Percentiles rank a stretch among this genome's conserved stretches.
Conservation (phyloP, 2,797 vertebrate species). For the Cercopithecus petaurista region DNA sequence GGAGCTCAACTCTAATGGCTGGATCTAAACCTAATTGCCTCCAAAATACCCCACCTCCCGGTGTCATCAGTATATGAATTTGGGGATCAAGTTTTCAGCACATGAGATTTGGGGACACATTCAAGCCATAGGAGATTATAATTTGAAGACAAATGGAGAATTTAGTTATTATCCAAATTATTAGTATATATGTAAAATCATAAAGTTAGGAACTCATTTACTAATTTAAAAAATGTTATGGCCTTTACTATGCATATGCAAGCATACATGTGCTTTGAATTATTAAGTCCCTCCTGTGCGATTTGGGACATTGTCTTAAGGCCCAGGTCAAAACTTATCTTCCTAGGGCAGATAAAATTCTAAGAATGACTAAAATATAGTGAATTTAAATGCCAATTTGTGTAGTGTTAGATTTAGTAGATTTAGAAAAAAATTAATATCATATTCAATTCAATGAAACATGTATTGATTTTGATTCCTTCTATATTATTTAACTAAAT, state of each 20-base stretch:
- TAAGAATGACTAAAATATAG: not conserved
- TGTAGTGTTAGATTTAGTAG: not conserved
- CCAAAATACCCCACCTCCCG: not conserved
- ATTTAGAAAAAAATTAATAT: not conserved
- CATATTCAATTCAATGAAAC: constrained; percentile 1
- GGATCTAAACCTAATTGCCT: not conserved
- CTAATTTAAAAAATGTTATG: not conserved
- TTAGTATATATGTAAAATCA: not conserved
- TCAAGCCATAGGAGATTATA: not conserved
- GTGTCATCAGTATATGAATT: not conserved
- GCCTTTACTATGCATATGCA: not conserved
- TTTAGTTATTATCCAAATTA: not conserved
- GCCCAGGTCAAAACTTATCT: not conserved
- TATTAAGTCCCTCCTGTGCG: not conserved
- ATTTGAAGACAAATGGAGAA: not conserved
- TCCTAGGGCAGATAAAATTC: not conserved
- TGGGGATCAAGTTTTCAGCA: not conserved
- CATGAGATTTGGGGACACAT: not conserved
- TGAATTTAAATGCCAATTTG: not conserved
- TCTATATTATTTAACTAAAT: not conserved
- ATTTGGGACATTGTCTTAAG: not conserved
- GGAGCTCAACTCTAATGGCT: not conserved
- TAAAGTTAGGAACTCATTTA: not conserved
- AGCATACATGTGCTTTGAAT: not conserved
- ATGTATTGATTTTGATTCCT: not conserved